Percentiles rank a stretch among this genome's conserved stretches.
These are phyloP conservation scores for Thelaira solivaga DNA, from an alignment of 2,888 invertebrate genomes.

Conservation along the genomic window DNA sequence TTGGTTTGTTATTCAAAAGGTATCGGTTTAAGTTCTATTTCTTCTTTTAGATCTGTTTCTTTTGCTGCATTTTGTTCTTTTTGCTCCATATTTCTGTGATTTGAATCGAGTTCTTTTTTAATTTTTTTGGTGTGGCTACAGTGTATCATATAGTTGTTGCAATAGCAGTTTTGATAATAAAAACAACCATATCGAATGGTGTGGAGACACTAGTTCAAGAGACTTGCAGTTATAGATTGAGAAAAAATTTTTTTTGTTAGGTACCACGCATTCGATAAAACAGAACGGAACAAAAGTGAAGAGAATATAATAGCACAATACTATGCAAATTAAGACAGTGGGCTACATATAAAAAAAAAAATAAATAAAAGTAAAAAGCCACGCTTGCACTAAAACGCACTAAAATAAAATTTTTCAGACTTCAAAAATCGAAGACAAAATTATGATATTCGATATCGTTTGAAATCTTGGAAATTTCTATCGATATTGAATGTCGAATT, in stretches of 20 bases:
- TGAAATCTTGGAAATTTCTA: too few relatives aligned
- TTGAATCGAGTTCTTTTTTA: constrained; percentile 41
- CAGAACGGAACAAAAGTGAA: constrained; percentile 12
- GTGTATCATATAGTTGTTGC: constrained; percentile 10
- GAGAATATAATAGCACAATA: not conserved
- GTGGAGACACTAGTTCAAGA: constrained; percentile 58
- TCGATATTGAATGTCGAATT: too few relatives aligned
- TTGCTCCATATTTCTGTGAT: constrained; percentile 22
- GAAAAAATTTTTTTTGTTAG: too few relatives aligned
- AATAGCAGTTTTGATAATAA: not conserved
- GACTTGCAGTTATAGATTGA: constrained; percentile 62
- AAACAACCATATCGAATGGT: constrained; percentile 36
- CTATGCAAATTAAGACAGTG: constrained; percentile 27
- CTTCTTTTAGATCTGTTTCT: constrained; percentile 21
- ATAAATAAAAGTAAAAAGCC: not conserved
- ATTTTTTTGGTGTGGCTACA: constrained; percentile 11
- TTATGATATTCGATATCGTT: too few relatives aligned
- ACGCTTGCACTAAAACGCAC: too few relatives aligned
- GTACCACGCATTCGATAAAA: constrained; percentile 54
- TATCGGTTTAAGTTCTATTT: constrained; percentile 67
- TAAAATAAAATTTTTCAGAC: too few relatives aligned
- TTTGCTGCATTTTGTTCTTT: not conserved
- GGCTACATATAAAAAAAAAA: too few relatives aligned
- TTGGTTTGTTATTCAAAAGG: constrained; percentile 67
- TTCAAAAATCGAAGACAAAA: too few relatives aligned